Percentiles rank a stretch among this genome's conserved stretches.
phyloP scores from a whole-genome alignment of 2,888 invertebrate genomes.

The Pinctada fucata region DNA sequence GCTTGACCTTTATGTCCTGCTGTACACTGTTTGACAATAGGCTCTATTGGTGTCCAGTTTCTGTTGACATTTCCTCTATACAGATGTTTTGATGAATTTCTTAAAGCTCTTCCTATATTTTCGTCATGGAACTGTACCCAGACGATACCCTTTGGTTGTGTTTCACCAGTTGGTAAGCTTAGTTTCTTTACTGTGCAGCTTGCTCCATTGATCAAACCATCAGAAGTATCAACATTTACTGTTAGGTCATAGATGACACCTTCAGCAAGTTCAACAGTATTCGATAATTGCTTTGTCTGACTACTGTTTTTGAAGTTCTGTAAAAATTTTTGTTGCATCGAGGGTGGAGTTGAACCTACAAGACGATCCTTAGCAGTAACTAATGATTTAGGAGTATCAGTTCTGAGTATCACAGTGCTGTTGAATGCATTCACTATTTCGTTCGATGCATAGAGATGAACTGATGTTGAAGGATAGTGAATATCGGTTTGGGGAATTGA shows the following conservation, averaged over 20 bases:
- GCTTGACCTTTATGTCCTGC: constrained; percentile 37
- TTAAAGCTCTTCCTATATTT: constrained; percentile 26
- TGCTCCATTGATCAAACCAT: constrained; percentile 54
- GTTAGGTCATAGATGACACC: constrained; percentile 41
- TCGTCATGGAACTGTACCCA: constrained; percentile 45
- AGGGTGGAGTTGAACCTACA: constrained; percentile 21
- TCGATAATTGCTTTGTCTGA: constrained; percentile 34
- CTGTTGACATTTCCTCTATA: constrained; percentile 16
- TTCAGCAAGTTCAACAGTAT: constrained; percentile 23
- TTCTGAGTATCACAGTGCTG: constrained; percentile 11
- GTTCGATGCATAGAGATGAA: constrained; percentile 46
- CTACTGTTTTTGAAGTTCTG: constrained; percentile 19
- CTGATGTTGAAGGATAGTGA: constrained; percentile 37
- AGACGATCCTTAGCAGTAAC: constrained; percentile 43
- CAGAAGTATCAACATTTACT: constrained; percentile 43
- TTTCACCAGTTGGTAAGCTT: neutral
- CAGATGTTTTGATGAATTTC: constrained; percentile 23
- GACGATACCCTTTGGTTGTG: constrained; percentile 20
- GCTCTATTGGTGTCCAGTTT: constrained; percentile 40
- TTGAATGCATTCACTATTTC: constrained; percentile 39
- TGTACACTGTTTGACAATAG: constrained; percentile 26
- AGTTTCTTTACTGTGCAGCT: constrained; percentile 40
- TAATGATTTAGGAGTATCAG: constrained; percentile 13
- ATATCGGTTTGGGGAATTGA: neutral
- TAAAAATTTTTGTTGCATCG: constrained; percentile 27